phyloP scores from a whole-genome alignment of 2,888 invertebrate species.

The Dicyrtomina minuta region DNA sequence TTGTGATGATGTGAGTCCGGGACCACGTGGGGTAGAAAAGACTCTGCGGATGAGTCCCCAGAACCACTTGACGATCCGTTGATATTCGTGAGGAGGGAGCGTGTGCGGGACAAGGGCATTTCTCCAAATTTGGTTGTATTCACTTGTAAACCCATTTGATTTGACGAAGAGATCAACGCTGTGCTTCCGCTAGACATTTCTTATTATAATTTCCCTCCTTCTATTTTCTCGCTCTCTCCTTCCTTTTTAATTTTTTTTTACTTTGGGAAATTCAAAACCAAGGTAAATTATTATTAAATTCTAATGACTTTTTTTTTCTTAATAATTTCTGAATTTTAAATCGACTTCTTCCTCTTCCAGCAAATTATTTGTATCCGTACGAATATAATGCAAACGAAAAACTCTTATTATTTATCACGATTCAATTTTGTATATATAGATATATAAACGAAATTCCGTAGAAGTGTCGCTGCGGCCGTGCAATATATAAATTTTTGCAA shows the following conservation, averaged over 20 bases:
- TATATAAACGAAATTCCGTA: too few relatives aligned
- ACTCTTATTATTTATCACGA: too few relatives aligned
- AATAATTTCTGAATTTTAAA: background rate
- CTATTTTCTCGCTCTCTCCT: background rate
- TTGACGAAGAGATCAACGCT: slow-evolving; percentile 50
- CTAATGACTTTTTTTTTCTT: too few relatives aligned
- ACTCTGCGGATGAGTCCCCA: slow-evolving; percentile 43
- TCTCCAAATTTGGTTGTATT: slow-evolving; percentile 49
- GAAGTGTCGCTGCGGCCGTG: too few relatives aligned
- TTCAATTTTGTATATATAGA: too few relatives aligned
- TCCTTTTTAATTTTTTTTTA: too few relatives aligned
- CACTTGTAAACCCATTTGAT: slow-evolving; percentile 49
- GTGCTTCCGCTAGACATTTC: slow-evolving; percentile 54
- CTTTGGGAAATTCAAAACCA: background rate
- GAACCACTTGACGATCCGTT: slow-evolving; percentile 56
- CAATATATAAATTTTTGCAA: too few relatives aligned
- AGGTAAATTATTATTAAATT: too few relatives aligned
- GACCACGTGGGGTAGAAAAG: slow-evolving; percentile 48
- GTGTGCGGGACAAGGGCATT: slow-evolving; percentile 58
- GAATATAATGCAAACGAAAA: background rate
- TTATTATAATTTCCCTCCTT: background rate
- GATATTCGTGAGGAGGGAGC: slow-evolving; percentile 58
- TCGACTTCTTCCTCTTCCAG: too few relatives aligned
- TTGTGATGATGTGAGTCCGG: slow-evolving; percentile 49
- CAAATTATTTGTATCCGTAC: too few relatives aligned